Base-by-base conservation (phyloP, 92 coral and sea anemone species). In the Phenganax marumi region DNA sequence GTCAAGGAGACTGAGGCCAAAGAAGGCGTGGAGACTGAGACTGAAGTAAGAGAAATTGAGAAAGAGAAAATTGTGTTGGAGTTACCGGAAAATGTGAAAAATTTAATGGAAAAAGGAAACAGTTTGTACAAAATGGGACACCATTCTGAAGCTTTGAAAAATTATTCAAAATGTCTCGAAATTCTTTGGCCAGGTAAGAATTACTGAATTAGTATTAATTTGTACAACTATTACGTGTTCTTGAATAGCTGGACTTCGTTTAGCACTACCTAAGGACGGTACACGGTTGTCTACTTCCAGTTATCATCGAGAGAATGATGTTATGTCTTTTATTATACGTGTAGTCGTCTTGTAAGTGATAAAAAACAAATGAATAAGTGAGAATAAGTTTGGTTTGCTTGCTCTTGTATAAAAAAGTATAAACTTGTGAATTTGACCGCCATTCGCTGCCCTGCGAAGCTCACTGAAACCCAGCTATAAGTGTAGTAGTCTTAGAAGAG, bases 141-240 rank as follows among this genome's bases (percentile, higher is more conserved):
- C 55, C 91, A 82, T 75, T 91, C 97, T 2, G 97, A 92, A 39
- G 96, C 99, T 0, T 83, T 88, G 12, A 91, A 92, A 52, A 89
- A 92, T 50, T 96, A 70, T 76, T 82, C 96, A 7, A 33, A 52
- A 19, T 92, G 96, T 57, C 83, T 96, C 63, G 97, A 96, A 53
- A 77, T 87, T 52, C 88, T 96, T 0, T 87, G 86, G 90, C 87
- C 91, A 92, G 97, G 99, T 91, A 25, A 63, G 76, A 33, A 11
- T 5, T 51, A 23, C 7, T n/a, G n/a, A n/a, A n/a, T n/a, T n/a
- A n/a, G n/a, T 18, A 4, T 56, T 14, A 56, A 14, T 14, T 56
- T 56, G n/a, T 14, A 14, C 63, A 14, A 56, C 63, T 14, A 19
- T 56, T 14, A 56, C 3, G 63, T 56, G 63, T 19, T n/a, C 43